Evolutionary conservation across 2,888 invertebrate species (phyloP), one percentile per base, ranked within the genome.

Genomic region (Callinectes sapidus): DNA sequence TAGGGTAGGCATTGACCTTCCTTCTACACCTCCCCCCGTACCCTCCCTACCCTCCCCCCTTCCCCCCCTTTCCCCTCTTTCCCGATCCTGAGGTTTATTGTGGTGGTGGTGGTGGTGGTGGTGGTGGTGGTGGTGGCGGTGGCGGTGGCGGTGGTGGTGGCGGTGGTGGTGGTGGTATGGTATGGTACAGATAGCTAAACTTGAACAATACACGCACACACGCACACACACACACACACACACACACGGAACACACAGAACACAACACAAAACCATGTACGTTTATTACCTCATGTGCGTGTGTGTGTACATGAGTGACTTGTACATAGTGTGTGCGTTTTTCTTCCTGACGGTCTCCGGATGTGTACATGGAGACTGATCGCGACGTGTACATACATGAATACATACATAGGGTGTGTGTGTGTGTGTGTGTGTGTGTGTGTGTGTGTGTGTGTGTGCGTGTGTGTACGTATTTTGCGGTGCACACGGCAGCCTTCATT

Each of bases 361-460:
- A 35, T 13, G 81, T 35, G 81, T 81, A 81, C 81, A 81, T 14
- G 81, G 32, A 81, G 81, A 81, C 81, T 35, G 18, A 32, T 42
- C 28, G 42, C 13, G 10, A 86, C 32, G 32, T 42, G 32, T 87
- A 87, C 54, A 89, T 61, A 89, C 32, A 61, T 89, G 42, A 35
- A 61, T 89, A 89, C 28, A 89, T 89, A 89, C 66, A 89, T 77
- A 90, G n/a, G 39, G n/a, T 85, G 54, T 90, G 39, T 13, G 55
- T 91, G 87, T 91, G 81, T 91, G 54, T 87, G 14, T 85, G 39
- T 13, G 55, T 91, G 87, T 91, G 81, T 91, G 54, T 87, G 14
- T 90, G 39, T 13, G 55, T 91, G 87, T 91, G 81, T 91, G 48
- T 86, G 8, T 61, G 39, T 8, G 55, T 91, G 86, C 87, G 81